phyloP scores from a whole-genome alignment of 1,140 invertebrate species.

The Arctopsyche grandis region DNA sequence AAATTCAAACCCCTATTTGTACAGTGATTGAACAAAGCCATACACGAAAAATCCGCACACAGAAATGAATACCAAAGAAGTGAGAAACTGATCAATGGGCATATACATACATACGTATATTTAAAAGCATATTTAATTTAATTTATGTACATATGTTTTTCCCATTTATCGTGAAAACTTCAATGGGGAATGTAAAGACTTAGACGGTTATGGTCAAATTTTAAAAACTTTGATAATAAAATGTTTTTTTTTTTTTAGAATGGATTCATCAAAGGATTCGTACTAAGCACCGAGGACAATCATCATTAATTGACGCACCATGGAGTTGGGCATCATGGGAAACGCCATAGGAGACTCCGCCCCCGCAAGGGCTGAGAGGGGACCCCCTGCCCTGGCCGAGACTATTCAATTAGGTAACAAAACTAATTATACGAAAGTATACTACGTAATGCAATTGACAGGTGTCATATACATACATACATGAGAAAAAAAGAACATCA shows the following conservation, averaged over 20 bases:
- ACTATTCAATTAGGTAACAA: slow-evolving; percentile 46
- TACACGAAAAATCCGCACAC: too few relatives aligned
- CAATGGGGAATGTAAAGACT: too few relatives aligned
- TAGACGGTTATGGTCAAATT: too few relatives aligned
- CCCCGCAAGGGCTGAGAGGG: background rate
- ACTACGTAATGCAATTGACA: background rate
- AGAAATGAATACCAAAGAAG: too few relatives aligned
- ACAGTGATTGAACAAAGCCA: too few relatives aligned
- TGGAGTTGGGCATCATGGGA: slow-evolving; percentile 52
- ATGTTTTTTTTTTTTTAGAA: slow-evolving; percentile 19
- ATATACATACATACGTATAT: slow-evolving; percentile 8
- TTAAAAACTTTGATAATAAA: background rate
- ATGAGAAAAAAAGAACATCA: background rate
- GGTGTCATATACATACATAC: background rate
- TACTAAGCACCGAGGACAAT: background rate
- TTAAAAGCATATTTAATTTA: background rate
- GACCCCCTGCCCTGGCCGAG: slow-evolving; percentile 23
- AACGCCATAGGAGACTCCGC: slow-evolving; percentile 53
- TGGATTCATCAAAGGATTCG: slow-evolving; percentile 14
- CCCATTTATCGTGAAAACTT: too few relatives aligned
- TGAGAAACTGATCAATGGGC: too few relatives aligned
- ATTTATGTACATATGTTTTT: slow-evolving; percentile 11
- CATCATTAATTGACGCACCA: slow-evolving; percentile 13
- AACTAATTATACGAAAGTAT: background rate
- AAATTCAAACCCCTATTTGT: too few relatives aligned